These are phyloP conservation scores for Scomberomorus guttatus DNA, from an alignment of 2,797 vertebrate species.

Conservation along the genomic window DNA sequence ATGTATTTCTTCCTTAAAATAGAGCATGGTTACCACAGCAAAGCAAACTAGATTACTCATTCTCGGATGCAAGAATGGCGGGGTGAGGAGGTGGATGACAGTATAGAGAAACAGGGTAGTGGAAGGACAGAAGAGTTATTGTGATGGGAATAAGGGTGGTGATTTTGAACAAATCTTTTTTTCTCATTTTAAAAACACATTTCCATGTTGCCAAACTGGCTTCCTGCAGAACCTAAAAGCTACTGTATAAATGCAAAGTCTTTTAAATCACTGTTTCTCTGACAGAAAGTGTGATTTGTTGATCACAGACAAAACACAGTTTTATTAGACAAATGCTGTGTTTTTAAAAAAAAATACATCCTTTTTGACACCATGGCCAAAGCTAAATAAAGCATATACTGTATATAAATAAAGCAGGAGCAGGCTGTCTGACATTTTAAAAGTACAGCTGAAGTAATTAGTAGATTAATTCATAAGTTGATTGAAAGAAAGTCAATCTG, in stretches of 20 bases:
- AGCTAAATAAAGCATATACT: no score
- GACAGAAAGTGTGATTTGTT: neutral
- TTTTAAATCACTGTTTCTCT: conserved; percentile 2
- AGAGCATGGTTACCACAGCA: conserved; percentile 71
- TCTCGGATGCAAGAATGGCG: conserved; percentile 65
- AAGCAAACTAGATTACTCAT: conserved; percentile 77
- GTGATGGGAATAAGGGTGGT: conserved; percentile 35
- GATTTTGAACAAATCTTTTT: conserved; percentile 21
- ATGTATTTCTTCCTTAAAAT: conserved; percentile 83
- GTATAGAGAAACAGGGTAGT: neutral
- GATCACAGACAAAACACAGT: neutral
- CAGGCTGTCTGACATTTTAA: neutral
- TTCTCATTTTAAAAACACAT: conserved; percentile 34
- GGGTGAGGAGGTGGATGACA: conserved; percentile 7
- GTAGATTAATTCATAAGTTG: no score
- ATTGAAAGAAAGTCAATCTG: no score
- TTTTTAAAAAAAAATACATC: neutral
- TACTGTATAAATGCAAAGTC: conserved; percentile 2
- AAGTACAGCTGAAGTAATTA: neutral
- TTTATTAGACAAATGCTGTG: neutral
- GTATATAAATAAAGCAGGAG: no score
- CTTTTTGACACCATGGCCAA: neutral
- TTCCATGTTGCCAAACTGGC: neutral
- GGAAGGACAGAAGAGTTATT: conserved; percentile 36
- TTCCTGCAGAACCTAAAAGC: conserved; percentile 11